Base-by-base conservation (phyloP, 2,113 vertebrate genomes). In the Corythoichthys haematopterus region DNA sequence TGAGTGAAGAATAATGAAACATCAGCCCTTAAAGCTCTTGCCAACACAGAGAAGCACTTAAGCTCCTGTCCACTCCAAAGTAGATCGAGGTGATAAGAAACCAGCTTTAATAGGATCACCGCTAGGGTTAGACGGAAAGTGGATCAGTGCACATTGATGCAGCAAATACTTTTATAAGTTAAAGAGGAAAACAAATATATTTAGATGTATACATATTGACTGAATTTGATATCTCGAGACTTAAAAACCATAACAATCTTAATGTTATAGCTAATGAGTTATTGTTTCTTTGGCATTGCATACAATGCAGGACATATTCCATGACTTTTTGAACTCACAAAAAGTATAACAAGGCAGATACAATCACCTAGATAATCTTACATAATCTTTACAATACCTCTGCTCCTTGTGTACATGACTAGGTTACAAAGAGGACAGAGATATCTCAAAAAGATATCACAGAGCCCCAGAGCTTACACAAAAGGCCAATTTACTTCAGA, bases 31-130 rank as follows among this genome's bases (percentile, higher is more conserved):
- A 33, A 45, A 47, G 75, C 51, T 74, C 63, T 71, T 72, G 64
- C 56, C 68, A 52, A 73, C 48, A 62, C 72, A 79, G 64, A 70
- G 75, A 86, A 52, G 45, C 74, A 72, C 69, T 74, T 74, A 74
- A 73, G 65, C 71, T 71, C 55, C 69, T 52, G 70, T 81, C 82
- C 51, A 65, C 80, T 75, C 50, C 66, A 64, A 68, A 77, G 64
- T 69, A 66, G 75, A 84, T 78, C 66, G 64, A 63, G 78, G 72
- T 68, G 84, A 87, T 84, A 88, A 78, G 71, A 69, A 81, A 82
- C 59, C 57, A 55, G 79, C 65, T 77, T 77, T 83, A 85, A 89
- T 78, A 70, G 79, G 83, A 83, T 84, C 80, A 80, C 71, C 70
- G 60, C 40, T 47, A 58, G 76, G 68, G 80, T 80, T 75, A 80